Evolutionary conservation across 2,888 invertebrate species (phyloP), one percentile per base, ranked within the genome.

Genomic region (Eilema sororculum): DNA sequence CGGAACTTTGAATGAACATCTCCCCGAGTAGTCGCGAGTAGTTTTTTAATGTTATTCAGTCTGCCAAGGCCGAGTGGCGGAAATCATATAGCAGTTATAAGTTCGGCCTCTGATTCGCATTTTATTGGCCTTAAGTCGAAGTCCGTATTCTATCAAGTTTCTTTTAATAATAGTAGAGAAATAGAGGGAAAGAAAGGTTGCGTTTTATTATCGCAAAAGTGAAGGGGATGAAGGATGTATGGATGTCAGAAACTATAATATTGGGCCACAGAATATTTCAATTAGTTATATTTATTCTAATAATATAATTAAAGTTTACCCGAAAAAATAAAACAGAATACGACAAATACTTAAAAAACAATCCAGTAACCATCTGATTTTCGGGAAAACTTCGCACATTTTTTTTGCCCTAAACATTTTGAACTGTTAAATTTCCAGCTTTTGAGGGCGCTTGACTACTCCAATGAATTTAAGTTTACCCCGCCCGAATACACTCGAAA

Each of bases 31-130:
- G 16, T 65, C 13, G 30, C 22, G 30, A 65, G 6, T 20, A 16
- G 41, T 22, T 69, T 69, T 65, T 60, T 52, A 33, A 25, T 60
- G n/a, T 46, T 46, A 65, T 52, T 65, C 63, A 9, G 30, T 28
- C 16, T 41, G n/a, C 46, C 46, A 59, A 64, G 46, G 59, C 24
- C 60, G 64, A 13, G 20, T 12, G 10, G 0, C 20, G 60, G 65
- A 71, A 46, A 64, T 67, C 46, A 67, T 59, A 67, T 63, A 59
- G 58, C 30, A 66, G 70, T 67, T 67, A 64, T 56, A 66, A 63
- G 61, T 69, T 69, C 33, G 56, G 28, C 61, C 61, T 66, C 25
- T 62, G 66, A 62, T 61, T 37, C 28, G 57, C 25, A 10, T 69
- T 69, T 69, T 65, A 69, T 65, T 16, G 61, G 52, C 56, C 20